Evolutionary conservation across 2,113 vertebrate genomes (phyloP).

Genomic region (Acanthochromis polyacanthus): DNA sequence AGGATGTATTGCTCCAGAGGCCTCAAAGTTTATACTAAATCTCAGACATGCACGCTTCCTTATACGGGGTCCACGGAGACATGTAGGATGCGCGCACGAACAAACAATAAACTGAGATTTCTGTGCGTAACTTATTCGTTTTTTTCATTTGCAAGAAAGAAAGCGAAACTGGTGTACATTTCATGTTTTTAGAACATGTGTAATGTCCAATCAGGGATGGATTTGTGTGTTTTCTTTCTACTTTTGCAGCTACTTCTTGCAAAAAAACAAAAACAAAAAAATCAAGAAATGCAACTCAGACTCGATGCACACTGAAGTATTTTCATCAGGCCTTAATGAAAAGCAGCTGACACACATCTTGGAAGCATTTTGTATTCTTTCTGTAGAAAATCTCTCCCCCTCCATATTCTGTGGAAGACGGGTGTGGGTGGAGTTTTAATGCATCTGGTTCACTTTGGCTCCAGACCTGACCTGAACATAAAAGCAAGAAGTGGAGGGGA

Average conservation of each 20-base stretch:
- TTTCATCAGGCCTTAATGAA: slow-evolving; percentile 47
- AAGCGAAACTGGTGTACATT: not conserved
- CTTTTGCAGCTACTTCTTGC: not conserved
- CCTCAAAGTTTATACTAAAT: slow-evolving; percentile 39
- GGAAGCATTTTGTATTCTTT: slow-evolving; percentile 49
- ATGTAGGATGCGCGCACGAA: not conserved
- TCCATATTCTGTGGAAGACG: slow-evolving; percentile 21
- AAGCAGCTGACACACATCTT: slow-evolving; percentile 53
- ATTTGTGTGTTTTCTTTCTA: not conserved
- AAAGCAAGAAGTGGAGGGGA: slow-evolving; percentile 29
- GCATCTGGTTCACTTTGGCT: slow-evolving; percentile 70
- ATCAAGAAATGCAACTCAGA: not conserved
- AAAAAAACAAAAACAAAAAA: not conserved
- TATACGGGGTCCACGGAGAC: slow-evolving; percentile 56
- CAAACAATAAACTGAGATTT: slow-evolving; percentile 2
- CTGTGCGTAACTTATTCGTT: too few species aligned
- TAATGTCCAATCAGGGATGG: not conserved
- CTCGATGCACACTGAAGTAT: slow-evolving; percentile 17
- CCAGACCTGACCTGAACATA: slow-evolving; percentile 60
- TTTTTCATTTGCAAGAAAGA: not conserved
- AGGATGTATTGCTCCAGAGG: slow-evolving; percentile 26
- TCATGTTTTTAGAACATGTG: not conserved
- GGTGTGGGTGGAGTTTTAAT: slow-evolving; percentile 26
- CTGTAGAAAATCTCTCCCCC: not conserved
- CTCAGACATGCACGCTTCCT: slow-evolving; percentile 48